These are phyloP conservation scores for Tetragnatha versicolor DNA, from an alignment of 1,140 invertebrate species.

Conservation along the genomic window DNA sequence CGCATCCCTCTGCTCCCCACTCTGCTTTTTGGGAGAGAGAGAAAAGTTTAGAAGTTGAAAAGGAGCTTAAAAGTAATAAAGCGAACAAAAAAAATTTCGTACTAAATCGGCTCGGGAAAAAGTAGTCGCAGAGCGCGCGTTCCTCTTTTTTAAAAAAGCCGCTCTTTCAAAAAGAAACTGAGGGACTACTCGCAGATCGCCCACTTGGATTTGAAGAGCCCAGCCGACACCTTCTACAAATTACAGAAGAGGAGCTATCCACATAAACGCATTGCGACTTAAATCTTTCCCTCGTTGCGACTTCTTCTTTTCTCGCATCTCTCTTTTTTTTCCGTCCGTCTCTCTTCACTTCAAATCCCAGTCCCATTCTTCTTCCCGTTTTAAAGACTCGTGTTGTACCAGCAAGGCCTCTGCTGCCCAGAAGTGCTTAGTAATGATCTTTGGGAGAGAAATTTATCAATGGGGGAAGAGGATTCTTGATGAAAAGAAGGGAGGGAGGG, in stretches of 20 bases:
- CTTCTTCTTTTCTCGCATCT: not conserved
- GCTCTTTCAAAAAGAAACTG: slow-evolving; percentile 10
- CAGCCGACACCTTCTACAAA: slow-evolving; percentile 35
- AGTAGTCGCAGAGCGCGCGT: not conserved
- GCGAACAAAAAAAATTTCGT: not conserved
- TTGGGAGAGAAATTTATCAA: slow-evolving; percentile 36
- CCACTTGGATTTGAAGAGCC: slow-evolving; percentile 15
- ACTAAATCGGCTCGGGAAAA: not conserved
- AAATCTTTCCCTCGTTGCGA: slow-evolving; percentile 8
- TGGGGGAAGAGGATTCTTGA: not conserved
- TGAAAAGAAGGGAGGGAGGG: not conserved
- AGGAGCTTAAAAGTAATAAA: slow-evolving; percentile 32
- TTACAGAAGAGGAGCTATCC: slow-evolving; percentile 45
- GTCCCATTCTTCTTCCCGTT: not conserved
- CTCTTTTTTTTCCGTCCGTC: not conserved
- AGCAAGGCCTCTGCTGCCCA: not conserved
- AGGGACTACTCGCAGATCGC: not conserved
- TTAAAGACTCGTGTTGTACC: not conserved
- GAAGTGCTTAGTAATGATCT: slow-evolving; percentile 51
- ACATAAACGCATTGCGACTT: slow-evolving; percentile 42
- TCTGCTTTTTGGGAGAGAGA: not conserved
- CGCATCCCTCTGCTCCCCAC: not conserved
- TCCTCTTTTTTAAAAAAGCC: too few relatives aligned
- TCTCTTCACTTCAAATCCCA: not conserved
- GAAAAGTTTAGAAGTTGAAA: slow-evolving; percentile 25